Evolutionary conservation across 2,888 invertebrate genomes (phyloP).

Genomic region (Nephrotoma guestfalica): DNA sequence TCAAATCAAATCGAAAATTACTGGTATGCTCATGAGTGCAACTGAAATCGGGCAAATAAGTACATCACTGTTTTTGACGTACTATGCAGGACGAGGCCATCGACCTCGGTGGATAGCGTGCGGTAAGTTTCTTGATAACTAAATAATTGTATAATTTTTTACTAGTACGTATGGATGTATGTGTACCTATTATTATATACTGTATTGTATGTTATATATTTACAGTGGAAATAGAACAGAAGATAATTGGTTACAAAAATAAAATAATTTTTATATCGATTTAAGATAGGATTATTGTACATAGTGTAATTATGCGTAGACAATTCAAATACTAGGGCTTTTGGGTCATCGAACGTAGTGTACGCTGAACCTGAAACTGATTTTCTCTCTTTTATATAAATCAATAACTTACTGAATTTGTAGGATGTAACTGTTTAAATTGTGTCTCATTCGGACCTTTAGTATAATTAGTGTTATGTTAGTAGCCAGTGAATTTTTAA

Average conservation of each 20-base stretch:
- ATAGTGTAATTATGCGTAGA: background rate
- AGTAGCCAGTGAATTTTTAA: too few relatives aligned
- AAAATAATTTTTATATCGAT: background rate
- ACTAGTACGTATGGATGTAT: background rate
- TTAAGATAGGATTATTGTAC: background rate
- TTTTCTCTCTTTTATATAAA: too few relatives aligned
- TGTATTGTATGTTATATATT: background rate
- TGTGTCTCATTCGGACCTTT: too few relatives aligned
- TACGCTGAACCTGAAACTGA: too few relatives aligned
- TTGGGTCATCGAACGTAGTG: background rate
- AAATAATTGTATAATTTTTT: background rate
- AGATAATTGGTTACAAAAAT: background rate
- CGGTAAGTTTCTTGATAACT: constrained; percentile 32
- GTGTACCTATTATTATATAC: background rate
- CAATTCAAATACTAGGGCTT: background rate
- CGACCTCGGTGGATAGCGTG: constrained; percentile 87
- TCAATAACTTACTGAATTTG: too few relatives aligned
- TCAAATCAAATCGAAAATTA: constrained; percentile 82
- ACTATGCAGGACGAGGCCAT: constrained; percentile 83
- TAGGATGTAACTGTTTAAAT: too few relatives aligned
- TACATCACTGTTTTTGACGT: constrained; percentile 73
- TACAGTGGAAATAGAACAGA: background rate
- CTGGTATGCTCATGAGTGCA: constrained; percentile 76
- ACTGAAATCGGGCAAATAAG: constrained; percentile 90
- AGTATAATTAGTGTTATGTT: too few relatives aligned